Evolutionary conservation across 2,797 vertebrate genomes (phyloP).

Genomic region (Emydoidea blandingii): DNA sequence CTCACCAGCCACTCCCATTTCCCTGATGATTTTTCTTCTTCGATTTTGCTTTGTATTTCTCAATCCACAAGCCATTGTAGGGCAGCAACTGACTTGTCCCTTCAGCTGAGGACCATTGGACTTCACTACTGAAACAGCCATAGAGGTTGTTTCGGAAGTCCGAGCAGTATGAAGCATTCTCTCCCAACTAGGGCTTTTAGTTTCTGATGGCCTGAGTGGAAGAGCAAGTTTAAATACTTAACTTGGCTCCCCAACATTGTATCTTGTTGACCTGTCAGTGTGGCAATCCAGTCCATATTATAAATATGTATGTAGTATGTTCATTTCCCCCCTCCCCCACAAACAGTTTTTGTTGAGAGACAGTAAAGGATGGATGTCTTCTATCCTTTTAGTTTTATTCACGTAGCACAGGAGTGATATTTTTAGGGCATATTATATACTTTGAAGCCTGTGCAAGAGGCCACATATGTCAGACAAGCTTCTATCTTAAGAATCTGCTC

Average conservation of each 20-base stretch:
- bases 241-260: constrained; percentile 44
- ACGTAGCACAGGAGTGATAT: background rate
- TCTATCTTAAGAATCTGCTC: background rate
- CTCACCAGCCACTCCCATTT: background rate
- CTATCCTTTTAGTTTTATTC: background rate
- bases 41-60: constrained; percentile 17
- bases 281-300: background rate
- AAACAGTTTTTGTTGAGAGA: background rate
- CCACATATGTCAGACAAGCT: rapidly evolving
- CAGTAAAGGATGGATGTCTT: background rate
- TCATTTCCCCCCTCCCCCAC: background rate
- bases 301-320: background rate
- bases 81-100: background rate
- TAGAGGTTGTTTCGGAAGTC: constrained; percentile 26
- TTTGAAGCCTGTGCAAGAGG: background rate
- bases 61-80: background rate
- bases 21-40: background rate
- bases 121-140: constrained; percentile 38
- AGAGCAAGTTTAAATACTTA: constrained; percentile 37
- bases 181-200: background rate
- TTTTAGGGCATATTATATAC: background rate
- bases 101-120: constrained; percentile 21
- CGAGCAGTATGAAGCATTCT: constrained; percentile 39
- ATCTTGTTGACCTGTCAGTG: constrained; percentile 34
- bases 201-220: constrained; percentile 36